Conservation (phyloP, 2,113 vertebrate genomes). For the Tretioscincus oriximinensis region DNA sequence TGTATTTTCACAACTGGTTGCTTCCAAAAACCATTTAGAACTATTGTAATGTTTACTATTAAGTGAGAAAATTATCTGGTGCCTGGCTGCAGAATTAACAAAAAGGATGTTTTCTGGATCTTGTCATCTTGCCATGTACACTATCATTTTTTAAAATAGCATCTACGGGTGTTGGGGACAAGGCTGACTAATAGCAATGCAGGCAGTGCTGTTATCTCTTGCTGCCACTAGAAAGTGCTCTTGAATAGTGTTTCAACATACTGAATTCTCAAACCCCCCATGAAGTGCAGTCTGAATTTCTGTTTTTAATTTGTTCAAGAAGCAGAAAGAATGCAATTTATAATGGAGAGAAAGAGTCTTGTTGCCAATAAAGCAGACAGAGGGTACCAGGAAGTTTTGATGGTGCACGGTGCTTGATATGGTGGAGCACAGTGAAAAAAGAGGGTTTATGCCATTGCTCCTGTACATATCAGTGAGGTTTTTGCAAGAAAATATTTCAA, state of each 20-base stretch:
- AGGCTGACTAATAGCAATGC: slow-evolving; percentile 8
- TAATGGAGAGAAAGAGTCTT: slow-evolving; percentile 23
- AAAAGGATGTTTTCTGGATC: slow-evolving; percentile 18
- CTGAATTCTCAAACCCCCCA: slow-evolving; percentile 43
- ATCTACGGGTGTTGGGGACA: background rate
- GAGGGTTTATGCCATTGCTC: too few species aligned
- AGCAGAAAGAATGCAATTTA: slow-evolving; percentile 66
- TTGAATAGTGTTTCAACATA: slow-evolving; percentile 83
- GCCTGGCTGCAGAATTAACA: slow-evolving; percentile 56
- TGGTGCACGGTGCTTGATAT: background rate
- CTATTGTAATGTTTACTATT: slow-evolving; percentile 57
- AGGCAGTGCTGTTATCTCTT: slow-evolving; percentile 72
- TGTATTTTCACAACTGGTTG: slow-evolving; percentile 68
- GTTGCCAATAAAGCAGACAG: slow-evolving; percentile 44
- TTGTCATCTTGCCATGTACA: slow-evolving; percentile 26
- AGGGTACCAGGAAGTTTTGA: background rate
- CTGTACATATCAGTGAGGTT: background rate
- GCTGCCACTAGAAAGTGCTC: slow-evolving; percentile 89
- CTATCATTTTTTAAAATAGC: background rate
- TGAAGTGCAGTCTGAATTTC: slow-evolving; percentile 47
- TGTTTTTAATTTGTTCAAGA: slow-evolving; percentile 64
- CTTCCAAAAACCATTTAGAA: slow-evolving; percentile 69
- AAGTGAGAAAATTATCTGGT: slow-evolving; percentile 59
- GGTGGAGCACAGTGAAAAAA: background rate
- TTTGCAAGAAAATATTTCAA: background rate